Conservation (phyloP, 2,888 invertebrate genomes). For the Clistopyga incitator region DNA sequence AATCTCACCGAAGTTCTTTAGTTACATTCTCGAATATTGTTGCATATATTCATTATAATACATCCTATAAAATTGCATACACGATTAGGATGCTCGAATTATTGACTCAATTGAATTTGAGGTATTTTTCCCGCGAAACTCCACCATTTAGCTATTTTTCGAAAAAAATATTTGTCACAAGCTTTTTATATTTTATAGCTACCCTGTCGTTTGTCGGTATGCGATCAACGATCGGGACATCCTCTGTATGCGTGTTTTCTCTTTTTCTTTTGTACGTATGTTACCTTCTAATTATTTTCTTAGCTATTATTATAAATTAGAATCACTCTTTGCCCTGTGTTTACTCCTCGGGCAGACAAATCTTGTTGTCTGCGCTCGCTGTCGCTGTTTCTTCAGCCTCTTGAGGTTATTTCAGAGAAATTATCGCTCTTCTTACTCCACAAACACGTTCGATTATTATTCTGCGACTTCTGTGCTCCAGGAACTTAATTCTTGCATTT, state of each 20-base stretch:
- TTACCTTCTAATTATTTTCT: constrained; percentile 5
- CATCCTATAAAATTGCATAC: constrained; percentile 6
- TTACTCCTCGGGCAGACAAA: not conserved
- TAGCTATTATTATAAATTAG: not conserved
- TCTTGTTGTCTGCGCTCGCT: not conserved
- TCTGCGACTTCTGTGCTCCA: not conserved
- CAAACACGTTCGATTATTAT: not conserved
- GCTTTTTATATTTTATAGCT: not conserved
- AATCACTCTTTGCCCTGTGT: constrained; percentile 5
- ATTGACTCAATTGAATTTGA: constrained; percentile 4
- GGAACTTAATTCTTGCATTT: constrained; percentile 1
- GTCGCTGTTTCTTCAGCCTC: not conserved
- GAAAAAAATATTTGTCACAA: constrained; percentile 11
- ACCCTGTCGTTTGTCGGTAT: constrained; percentile 11
- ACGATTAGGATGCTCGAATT: not conserved
- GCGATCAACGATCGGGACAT: not conserved
- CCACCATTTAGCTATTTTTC: constrained; percentile 1
- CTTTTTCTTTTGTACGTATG: constrained; percentile 16
- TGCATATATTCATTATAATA: constrained; percentile 20
- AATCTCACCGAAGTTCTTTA: constrained; percentile 14
- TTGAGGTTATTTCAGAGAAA: not conserved
- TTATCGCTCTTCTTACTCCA: not conserved
- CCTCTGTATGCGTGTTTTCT: not conserved
- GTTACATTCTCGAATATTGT: constrained; percentile 2
- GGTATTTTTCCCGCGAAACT: not conserved